Base-by-base conservation (phyloP, 2,888 invertebrate species). In the Drosophila basisetae region DNA sequence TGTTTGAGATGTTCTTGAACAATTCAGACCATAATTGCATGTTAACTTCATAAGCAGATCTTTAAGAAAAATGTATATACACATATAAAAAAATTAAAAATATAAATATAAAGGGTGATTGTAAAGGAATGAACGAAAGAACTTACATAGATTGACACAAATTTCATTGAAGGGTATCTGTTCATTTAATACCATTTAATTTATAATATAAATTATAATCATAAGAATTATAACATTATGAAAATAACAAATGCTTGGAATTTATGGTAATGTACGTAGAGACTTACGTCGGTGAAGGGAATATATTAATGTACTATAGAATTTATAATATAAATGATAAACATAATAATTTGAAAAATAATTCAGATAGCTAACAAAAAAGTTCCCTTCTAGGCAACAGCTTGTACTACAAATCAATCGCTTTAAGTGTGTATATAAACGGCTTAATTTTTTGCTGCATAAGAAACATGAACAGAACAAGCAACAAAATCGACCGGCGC, bases 21-120 rank as follows among this genome's bases (percentile, higher is more conserved):
- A 80, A 81, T 74, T 41, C 59, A 49, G 30, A 61, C 55, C 47
- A 71, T 74, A 76, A 76, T 84, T 80, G 52, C 61, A 71, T 71
- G 60, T 78, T 73, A 64, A 64, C 71, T 70, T 52, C 47, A 13
- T 50, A 35, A 30, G 39, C 28, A 61, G 47, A 41, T 52, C 28
- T n/a, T 33, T 22, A 54, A 4, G 2, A 37, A 7, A 16, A 52
- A 50, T 16, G n/a, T 16, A 10, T 3, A 30, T 13, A 22, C 22
- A 4, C 2, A 5, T 3, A 31, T 5, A 11, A 13, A 22, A n/a
- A 7, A 13, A 13, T 22, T 13, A 0, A 7, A 10, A 9, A 9
- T 18, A 18, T 9, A 56, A n/a, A 16, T 11, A 22, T 13, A 6
- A 13, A 13, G 22, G 22, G 11, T 13, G 9, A 43, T 43, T 43